These are phyloP conservation scores for Mystacides longicornis DNA, from an alignment of 2,888 invertebrate species.

Conservation along the genomic window DNA sequence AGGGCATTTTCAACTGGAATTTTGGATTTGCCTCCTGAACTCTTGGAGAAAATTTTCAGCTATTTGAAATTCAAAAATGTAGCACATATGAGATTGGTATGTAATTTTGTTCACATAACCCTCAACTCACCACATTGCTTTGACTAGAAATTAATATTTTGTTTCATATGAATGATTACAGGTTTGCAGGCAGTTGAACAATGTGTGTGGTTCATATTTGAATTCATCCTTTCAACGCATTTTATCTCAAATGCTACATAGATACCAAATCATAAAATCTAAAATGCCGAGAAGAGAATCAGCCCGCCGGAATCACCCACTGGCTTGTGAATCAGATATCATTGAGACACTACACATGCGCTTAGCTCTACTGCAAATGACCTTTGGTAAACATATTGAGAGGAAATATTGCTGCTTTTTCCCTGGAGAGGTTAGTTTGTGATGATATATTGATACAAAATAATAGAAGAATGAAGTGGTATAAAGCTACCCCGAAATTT, in stretches of 20 bases:
- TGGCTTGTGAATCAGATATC: constrained; percentile 88
- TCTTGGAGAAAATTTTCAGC: constrained; percentile 71
- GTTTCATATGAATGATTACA: constrained; percentile 39
- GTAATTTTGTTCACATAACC: no score
- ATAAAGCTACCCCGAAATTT: no score
- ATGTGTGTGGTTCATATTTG: constrained; percentile 67
- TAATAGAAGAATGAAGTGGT: no score
- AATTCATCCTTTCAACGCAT: constrained; percentile 81
- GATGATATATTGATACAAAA: no score
- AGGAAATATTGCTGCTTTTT: constrained; percentile 90
- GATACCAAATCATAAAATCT: constrained; percentile 81
- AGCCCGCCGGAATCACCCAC: constrained; percentile 80
- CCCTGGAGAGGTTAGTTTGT: constrained; percentile 80
- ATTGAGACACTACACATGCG: constrained; percentile 91
- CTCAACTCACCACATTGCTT: no score
- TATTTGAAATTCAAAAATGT: constrained; percentile 69
- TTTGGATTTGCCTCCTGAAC: constrained; percentile 71
- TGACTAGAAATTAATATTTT: no score
- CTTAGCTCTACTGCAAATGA: constrained; percentile 84
- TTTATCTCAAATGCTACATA: constrained; percentile 75
- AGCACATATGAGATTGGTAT: constrained; percentile 73
- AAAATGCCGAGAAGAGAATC: constrained; percentile 90
- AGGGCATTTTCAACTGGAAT: constrained; percentile 42
- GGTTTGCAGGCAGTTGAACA: constrained; percentile 78
- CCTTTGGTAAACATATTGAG: constrained; percentile 91